These are phyloP conservation scores for Lonchura striata DNA, from an alignment of 2,113 vertebrate species.

Conservation along the genomic window DNA sequence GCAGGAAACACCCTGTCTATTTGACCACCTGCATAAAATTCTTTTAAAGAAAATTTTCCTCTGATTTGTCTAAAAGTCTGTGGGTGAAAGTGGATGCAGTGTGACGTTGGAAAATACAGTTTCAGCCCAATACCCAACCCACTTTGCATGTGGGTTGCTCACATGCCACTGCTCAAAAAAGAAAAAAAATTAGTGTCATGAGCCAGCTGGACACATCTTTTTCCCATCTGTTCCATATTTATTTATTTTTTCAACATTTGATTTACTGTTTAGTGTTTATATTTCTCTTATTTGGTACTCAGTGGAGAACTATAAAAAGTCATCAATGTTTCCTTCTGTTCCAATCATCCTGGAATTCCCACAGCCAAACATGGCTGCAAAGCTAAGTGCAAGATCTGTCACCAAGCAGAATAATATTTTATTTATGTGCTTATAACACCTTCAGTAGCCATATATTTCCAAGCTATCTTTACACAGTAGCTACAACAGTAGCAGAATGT, in stretches of 20 bases:
- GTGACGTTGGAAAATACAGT: background rate
- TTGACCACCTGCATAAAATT: background rate
- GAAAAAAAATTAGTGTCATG: background rate
- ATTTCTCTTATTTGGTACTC: background rate
- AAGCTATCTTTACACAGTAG: background rate
- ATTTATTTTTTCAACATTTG: constrained; percentile 24
- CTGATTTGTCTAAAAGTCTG: background rate
- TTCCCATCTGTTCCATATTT: constrained; percentile 24
- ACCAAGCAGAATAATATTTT: background rate
- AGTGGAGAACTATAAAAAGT: background rate
- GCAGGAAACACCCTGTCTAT: background rate
- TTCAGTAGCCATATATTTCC: background rate
- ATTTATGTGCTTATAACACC: background rate
- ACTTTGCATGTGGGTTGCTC: background rate
- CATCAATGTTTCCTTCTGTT: background rate
- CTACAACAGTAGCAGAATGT: background rate
- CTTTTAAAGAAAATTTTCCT: background rate
- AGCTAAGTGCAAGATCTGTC: background rate
- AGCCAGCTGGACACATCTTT: constrained; percentile 50
- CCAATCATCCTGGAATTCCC: background rate
- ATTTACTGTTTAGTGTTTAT: constrained; percentile 45
- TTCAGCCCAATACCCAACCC: background rate
- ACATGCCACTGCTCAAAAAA: background rate
- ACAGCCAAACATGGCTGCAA: background rate
- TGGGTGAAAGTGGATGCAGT: background rate